Percentiles rank a stretch among this genome's conserved stretches.
phyloP scores from a whole-genome alignment of 2,888 invertebrate genomes.

The Nemotelus nigrinus region DNA sequence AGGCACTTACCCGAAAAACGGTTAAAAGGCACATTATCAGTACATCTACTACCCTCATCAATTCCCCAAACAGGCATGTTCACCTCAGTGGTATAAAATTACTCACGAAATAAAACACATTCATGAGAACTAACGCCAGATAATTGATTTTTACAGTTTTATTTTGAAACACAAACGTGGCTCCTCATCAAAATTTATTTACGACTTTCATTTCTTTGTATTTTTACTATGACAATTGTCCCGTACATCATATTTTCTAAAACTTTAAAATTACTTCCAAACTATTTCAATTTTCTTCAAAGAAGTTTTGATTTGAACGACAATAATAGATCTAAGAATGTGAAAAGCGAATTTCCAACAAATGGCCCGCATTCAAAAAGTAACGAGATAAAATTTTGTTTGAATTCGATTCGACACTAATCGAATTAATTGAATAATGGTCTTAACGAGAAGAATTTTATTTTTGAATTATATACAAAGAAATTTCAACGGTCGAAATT shows the following conservation, averaged over 20 bases:
- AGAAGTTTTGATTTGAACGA: constrained; percentile 25
- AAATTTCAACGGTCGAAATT: neutral
- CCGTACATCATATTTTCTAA: neutral
- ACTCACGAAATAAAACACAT: neutral
- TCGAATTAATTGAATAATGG: constrained; percentile 14
- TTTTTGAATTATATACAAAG: neutral
- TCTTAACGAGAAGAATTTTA: neutral
- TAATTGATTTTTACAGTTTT: constrained; percentile 9
- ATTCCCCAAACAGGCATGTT: neutral
- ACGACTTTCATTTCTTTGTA: neutral
- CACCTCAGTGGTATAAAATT: neutral
- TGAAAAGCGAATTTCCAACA: neutral
- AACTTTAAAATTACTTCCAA: constrained; percentile 27
- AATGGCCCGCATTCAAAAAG: neutral
- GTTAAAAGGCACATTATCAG: constrained; percentile 8
- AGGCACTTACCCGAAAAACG: constrained; percentile 3
- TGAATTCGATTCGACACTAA: constrained; percentile 24
- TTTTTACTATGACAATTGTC: too few species aligned
- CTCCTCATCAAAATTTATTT: neutral
- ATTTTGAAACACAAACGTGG: neutral
- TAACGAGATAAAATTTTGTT: constrained; percentile 31
- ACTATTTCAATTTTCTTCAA: constrained; percentile 12
- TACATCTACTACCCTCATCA: neutral
- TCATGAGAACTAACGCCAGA: neutral
- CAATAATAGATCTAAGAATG: neutral